Evolutionary conservation across 2,113 vertebrate genomes (phyloP).

Genomic region (Barnardius zonarius): DNA sequence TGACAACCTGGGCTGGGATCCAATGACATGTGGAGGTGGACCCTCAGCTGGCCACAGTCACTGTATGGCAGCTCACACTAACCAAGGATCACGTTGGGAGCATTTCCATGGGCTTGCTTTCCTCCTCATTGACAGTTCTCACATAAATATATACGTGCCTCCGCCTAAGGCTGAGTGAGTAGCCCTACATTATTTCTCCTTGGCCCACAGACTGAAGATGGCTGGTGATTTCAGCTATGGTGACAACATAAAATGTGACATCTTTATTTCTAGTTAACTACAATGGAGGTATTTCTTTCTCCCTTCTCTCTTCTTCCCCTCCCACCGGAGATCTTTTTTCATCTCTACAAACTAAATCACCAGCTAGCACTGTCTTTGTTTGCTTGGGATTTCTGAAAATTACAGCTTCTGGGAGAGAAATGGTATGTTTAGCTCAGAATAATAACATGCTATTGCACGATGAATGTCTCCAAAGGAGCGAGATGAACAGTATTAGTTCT

Average conservation of each 20-base stretch:
- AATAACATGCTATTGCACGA: slow-evolving; percentile 45
- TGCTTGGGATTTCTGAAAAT: slow-evolving; percentile 47
- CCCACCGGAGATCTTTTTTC: not conserved
- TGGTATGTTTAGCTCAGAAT: slow-evolving; percentile 47
- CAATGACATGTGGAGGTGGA: not conserved
- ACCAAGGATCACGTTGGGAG: not conserved
- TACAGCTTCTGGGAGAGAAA: slow-evolving; percentile 54
- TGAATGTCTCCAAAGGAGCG: slow-evolving; percentile 35
- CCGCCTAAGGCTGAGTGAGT: not conserved
- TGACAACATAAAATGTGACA: not conserved
- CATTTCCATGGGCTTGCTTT: not conserved
- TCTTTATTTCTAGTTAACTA: not conserved
- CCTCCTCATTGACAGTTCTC: not conserved
- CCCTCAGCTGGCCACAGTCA: not conserved
- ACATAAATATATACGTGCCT: not conserved
- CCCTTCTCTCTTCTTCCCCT: not conserved
- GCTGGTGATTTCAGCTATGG: not conserved
- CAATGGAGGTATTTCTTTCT: not conserved
- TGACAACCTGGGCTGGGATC: not conserved
- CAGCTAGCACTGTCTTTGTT: slow-evolving; percentile 29
- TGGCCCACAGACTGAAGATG: not conserved
- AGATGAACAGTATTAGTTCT: slow-evolving; percentile 3
- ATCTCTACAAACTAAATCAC: not conserved
- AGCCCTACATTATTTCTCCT: not conserved
- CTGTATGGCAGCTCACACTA: not conserved